phyloP scores from a whole-genome alignment of 2,113 vertebrate genomes.

The Paracanthobrama guichenoti region DNA sequence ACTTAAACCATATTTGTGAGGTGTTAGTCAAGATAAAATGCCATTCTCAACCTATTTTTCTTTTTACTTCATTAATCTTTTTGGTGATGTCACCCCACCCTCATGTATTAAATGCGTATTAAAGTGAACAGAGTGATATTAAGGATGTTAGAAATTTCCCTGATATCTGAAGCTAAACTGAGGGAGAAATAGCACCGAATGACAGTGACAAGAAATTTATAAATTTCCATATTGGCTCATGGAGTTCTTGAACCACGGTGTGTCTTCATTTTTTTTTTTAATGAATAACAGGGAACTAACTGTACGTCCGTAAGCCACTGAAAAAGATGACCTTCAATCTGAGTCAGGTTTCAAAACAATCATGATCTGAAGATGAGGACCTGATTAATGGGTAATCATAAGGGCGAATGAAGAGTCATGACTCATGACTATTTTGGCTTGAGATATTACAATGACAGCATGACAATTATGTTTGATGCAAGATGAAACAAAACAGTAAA shows the following conservation, averaged over 20 bases:
- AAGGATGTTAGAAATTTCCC: background rate
- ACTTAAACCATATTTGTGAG: background rate
- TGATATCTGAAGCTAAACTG: background rate
- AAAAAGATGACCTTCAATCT: conserved; percentile 61
- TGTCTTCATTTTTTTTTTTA: background rate
- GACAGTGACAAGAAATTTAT: background rate
- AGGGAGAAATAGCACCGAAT: background rate
- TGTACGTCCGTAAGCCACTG: conserved; percentile 40
- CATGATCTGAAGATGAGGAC: conserved; percentile 14
- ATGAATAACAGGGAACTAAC: background rate
- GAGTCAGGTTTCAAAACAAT: conserved; percentile 8
- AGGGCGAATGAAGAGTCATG: conserved; percentile 1
- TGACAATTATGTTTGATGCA: conserved; percentile 4
- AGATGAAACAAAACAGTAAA: conserved; percentile 1
- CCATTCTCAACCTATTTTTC: background rate
- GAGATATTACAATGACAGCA: conserved; percentile 36
- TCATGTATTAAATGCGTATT: no score
- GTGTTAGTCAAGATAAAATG: background rate
- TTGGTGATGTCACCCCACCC: background rate
- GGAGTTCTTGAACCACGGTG: background rate
- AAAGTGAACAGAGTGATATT: background rate
- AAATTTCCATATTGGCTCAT: background rate
- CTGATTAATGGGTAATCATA: conserved; percentile 17
- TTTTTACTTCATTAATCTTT: background rate
- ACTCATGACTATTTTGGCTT: conserved; percentile 17